phyloP scores from a whole-genome alignment of 1,140 invertebrate genomes.

The Orchesella cincta region DNA sequence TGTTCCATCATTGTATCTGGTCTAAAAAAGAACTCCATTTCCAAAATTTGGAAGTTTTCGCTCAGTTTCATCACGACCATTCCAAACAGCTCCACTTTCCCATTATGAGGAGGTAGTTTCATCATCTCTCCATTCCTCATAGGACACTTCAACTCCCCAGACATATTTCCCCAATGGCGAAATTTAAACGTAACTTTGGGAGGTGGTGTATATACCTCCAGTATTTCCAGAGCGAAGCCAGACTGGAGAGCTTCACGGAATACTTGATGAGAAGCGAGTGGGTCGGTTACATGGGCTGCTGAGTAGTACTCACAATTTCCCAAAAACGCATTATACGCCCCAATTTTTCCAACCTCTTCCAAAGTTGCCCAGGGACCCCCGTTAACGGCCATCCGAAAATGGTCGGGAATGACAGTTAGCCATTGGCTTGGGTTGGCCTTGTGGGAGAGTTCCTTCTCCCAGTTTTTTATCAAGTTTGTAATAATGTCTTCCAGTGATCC shows the following conservation, averaged over 20 bases:
- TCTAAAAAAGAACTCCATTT: constrained; percentile 39
- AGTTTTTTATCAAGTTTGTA: constrained; percentile 44
- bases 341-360: constrained; percentile 29
- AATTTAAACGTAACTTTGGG: constrained; percentile 45
- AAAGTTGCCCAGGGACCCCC: constrained; percentile 2
- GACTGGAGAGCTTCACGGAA: constrained; percentile 31
- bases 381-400: constrained; percentile 36
- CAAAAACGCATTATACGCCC: constrained; percentile 42
- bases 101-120: constrained; percentile 1
- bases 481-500: constrained; percentile 39
- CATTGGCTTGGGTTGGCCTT: constrained; percentile 34
- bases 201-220: constrained; percentile 41
- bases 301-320: constrained; percentile 39
- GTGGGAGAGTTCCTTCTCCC: constrained; percentile 45
- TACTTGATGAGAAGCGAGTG: constrained; percentile 31
- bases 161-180: constrained; percentile 46
- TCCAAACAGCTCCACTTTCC: constrained; percentile 32
- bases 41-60: constrained; percentile 36
- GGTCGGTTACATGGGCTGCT: constrained; percentile 12
- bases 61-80: constrained; percentile 12
- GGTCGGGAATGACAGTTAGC: constrained; percentile 22
- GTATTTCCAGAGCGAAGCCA: constrained; percentile 40
- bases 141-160: constrained; percentile 32
- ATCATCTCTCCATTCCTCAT: constrained; percentile 36
- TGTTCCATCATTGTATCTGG: constrained; percentile 39